Base-by-base conservation (phyloP, 1,140 invertebrate species). In the Penaeus chinensis region DNA sequence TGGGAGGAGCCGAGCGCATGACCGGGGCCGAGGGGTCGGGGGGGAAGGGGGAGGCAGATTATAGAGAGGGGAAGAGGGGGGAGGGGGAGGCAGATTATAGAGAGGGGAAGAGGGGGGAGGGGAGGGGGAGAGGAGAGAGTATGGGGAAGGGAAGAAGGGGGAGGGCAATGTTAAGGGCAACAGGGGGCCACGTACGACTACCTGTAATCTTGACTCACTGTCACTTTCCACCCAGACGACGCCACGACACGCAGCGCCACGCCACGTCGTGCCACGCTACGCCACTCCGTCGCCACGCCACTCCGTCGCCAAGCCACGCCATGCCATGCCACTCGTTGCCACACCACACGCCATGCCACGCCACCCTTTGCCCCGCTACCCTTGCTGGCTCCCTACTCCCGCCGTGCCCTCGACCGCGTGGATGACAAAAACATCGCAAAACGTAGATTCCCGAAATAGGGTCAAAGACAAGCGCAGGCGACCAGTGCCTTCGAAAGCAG, bases 61-160 rank as follows among this genome's bases (percentile, higher is more conserved):
- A n/a, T 42, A 24, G 47, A 27, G 20, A 37, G 66, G 24, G 69
- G 42, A 71, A 76, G 82, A 61, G 20, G 60, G 69, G n/a, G 16
- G 7, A 37, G 37, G 47, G 82, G 54, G 71, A 60, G 82, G 71
- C n/a, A n/a, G 24, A 74, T 66, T 54, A 20, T 20, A 47, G 19
- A 7, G 8, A 54, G 13, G n/a, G 32, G 42, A 18, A 22, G 71
- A 61, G 1, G 7, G 37, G 32, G 71, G 61, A 42, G 69, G n/a
- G 16, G 7, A 37, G 37, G 47, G 82, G 54, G 71, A 60, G 82
- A 42, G 16, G 66, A 69, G 71, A n/a, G 24, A 74, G 82, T 54
- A 20, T 20, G 47, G 19, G 16, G 8, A 54, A 20, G n/a, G 32
- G 42, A 18, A 22, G 71, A 61, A 5, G 7, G 37, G 32, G 71